Base-by-base conservation (phyloP, 2,113 vertebrate genomes). In the human region DNA sequence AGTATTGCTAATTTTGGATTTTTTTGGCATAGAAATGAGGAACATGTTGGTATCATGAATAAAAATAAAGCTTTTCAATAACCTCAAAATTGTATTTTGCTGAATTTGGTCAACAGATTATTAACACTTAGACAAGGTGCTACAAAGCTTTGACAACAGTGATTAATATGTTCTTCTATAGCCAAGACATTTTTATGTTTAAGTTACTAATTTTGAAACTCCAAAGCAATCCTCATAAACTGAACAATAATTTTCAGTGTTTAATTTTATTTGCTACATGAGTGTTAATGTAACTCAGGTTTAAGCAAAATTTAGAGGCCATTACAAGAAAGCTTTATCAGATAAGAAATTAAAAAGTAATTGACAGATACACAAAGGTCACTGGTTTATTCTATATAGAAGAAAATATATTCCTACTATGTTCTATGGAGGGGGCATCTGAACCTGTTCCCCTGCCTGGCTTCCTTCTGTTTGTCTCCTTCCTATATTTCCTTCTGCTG, bases 141-240 rank as follows among this genome's bases (percentile, higher is more conserved):
- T 32, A 23, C 57, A 40, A 38, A 81, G 10, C 13, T 30, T 68
- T 66, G 20, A 55, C 23, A 68, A 8, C 3, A 40, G 23, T 64
- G 8, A 55, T 32, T 52, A 86, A 40, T 20, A 40, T 32, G 3
- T 5, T 13, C 27, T 76, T 3, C 38, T 1, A 11, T 50, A 48
- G 9, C 13, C 72, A 73, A 72, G n/a, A 11, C 22, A 38, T 43
- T 48, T 30, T 50, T 14, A 50, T 14, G 12, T 8, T 8, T 45
- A 10, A 12, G 5, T 2, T 48, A 30, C 17, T 27, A 16, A 14
- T 7, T 72, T 70, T 48, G 57, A 52, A 61, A 66, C 48, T 48
- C 0, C 12, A 12, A 35, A 35, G 32, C 6, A 68, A 35, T 68
- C 6, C 6, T 50, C 5, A 13, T n/a, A 38, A 38, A 40, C 0